These are phyloP conservation scores for Rachycentron canadum DNA, from an alignment of 2,797 vertebrate genomes.

Conservation along the genomic window DNA sequence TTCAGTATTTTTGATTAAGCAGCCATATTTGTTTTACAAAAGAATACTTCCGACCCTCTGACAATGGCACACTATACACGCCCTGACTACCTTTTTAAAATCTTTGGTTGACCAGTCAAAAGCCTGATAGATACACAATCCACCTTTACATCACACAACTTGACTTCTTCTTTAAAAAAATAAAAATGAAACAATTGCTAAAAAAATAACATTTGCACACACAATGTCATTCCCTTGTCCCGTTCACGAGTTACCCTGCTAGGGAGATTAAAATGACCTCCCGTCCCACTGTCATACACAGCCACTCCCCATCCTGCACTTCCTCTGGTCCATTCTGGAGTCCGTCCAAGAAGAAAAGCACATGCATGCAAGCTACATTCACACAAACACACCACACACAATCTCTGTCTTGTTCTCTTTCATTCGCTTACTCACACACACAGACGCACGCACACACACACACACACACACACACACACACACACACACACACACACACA, in stretches of 20 bases:
- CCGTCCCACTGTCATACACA: conserved; percentile 79
- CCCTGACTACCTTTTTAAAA: conserved; percentile 73
- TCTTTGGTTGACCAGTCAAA: conserved; percentile 86
- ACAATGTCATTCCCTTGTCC: conserved; percentile 73
- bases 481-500: not conserved
- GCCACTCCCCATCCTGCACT: conserved; percentile 89
- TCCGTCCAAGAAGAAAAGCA: conserved; percentile 89
- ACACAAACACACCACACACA: conserved; percentile 17
- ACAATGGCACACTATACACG: conserved; percentile 74
- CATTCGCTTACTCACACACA: conserved; percentile 8
- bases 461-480: not conserved
- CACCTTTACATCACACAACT: conserved; percentile 73
- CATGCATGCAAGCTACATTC: conserved; percentile 57
- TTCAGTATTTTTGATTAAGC: conserved; percentile 80
- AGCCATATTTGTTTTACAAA: conserved; percentile 84
- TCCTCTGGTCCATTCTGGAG: conserved; percentile 91
- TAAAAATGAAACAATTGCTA: conserved; percentile 51
- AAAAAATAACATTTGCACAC: conserved; percentile 70
- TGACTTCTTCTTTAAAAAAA: conserved; percentile 78
- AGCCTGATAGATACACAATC: conserved; percentile 83
- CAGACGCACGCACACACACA: not conserved
- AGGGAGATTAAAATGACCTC: conserved; percentile 69
- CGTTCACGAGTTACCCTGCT: conserved; percentile 73
- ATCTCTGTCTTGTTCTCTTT: not conserved
- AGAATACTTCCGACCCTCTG: conserved; percentile 72